Conservation (phyloP, 2,888 invertebrate genomes). For the Apodemia zela region DNA sequence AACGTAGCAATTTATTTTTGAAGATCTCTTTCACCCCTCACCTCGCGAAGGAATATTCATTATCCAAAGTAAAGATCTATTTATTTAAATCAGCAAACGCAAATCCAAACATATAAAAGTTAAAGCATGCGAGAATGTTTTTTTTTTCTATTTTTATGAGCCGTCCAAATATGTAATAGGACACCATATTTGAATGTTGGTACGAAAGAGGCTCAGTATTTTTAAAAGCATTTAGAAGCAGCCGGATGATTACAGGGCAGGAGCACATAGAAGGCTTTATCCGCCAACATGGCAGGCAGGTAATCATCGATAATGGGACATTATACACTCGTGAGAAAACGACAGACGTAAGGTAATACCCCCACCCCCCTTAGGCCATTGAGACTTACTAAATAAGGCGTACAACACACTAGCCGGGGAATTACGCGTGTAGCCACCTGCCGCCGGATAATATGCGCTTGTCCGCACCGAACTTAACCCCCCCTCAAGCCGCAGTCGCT, state of each 20-base stretch:
- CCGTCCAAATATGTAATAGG: slow-evolving; percentile 4
- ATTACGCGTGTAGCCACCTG: slow-evolving; percentile 42
- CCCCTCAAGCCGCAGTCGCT: slow-evolving; percentile 39
- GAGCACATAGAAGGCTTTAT: slow-evolving; percentile 18
- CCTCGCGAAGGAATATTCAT: too few species aligned
- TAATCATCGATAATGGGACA: slow-evolving; percentile 51
- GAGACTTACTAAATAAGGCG: slow-evolving; percentile 37
- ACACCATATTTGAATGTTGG: slow-evolving; percentile 3
- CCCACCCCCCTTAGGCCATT: slow-evolving; percentile 35
- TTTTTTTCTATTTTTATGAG: background rate
- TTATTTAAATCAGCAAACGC: background rate
- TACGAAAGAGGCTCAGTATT: slow-evolving; percentile 3
- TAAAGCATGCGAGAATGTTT: background rate
- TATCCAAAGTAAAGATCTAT: background rate
- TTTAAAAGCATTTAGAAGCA: slow-evolving; percentile 1
- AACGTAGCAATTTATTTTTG: too few species aligned
- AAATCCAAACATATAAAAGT: background rate
- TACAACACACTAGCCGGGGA: slow-evolving; percentile 36
- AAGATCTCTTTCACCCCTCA: too few species aligned
- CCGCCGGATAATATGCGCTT: slow-evolving; percentile 31
- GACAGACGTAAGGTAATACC: slow-evolving; percentile 40
- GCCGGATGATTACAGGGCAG: background rate
- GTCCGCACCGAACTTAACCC: slow-evolving; percentile 25
- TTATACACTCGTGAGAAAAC: slow-evolving; percentile 45
- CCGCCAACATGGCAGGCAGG: slow-evolving; percentile 30